Base-by-base conservation (phyloP, 2,113 vertebrate genomes). In the Microcebus tavaratra region DNA sequence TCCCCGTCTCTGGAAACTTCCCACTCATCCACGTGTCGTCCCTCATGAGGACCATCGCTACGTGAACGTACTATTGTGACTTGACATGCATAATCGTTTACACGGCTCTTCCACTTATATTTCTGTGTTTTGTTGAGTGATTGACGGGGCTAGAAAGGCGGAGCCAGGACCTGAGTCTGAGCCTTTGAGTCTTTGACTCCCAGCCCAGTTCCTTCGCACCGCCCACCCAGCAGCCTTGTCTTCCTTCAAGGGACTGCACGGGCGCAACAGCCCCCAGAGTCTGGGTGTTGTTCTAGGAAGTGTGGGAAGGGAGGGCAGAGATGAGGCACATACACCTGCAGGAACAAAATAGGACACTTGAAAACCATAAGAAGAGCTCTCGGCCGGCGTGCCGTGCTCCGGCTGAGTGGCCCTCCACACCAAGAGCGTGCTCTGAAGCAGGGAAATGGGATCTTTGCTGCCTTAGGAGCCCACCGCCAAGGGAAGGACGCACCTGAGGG, bases 271-370 rank as follows among this genome's bases (percentile, higher is more conserved):
- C 48, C 48, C 72, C 88, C 78, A 31, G 48, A 80, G 83, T 20
- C 70, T 73, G 8, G 36, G 12, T 55, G 39, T 83, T 76, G 25
- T 85, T 92, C 82, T 79, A 55, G 73, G 90, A 80, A 88, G n/a
- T 6, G 14, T 29, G 14, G 65, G 27, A 18, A 14, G 50, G 63
- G 94, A 85, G 83, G 65, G 55, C 45, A 50, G 88, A 50, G 3
- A 50, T 0, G 53, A 94, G 91, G 68, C 59, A 20, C n/a, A 25
- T 2, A 42, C 90, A 92, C 94, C 95, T 96, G 65, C 76, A 85
- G 15, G 76, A 94, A 93, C 93, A 73, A 97, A 97, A 81, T 14
- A 93, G 48, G 80, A 11, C 59, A 53, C 95, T 95, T 93, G 90
- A 82, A 81, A 94, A 73, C 81, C 95, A 70, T 80, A 84, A 73